phyloP scores from a whole-genome alignment of 2,113 vertebrate genomes.

The Scytalopus superciliaris region DNA sequence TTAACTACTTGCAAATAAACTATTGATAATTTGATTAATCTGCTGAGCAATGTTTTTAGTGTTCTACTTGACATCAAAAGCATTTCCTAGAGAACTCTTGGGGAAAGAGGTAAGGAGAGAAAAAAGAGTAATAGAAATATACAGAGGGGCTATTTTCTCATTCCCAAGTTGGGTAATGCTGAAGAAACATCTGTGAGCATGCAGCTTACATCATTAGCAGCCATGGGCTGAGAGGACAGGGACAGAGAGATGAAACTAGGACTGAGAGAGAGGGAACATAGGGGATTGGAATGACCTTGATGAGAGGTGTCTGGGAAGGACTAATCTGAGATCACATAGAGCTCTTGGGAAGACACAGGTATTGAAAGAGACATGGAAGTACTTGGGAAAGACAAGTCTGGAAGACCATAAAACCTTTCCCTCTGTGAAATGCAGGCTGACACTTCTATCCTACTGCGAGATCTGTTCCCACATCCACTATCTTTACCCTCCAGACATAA shows the following conservation, averaged over 20 bases:
- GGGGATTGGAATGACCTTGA: neutral
- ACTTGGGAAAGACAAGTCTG: neutral
- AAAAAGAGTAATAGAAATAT: neutral
- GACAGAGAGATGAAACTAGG: neutral
- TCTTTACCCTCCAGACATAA: neutral
- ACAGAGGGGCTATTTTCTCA: neutral
- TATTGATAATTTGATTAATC: neutral
- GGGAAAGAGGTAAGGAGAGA: neutral
- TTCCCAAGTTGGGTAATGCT: neutral
- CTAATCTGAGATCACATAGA: neutral
- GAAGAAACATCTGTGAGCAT: neutral
- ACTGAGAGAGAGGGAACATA: neutral
- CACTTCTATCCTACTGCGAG: neutral
- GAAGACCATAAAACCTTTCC: neutral
- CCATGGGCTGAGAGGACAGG: neutral
- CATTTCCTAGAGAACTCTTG: neutral
- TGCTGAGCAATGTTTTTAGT: neutral
- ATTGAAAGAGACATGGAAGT: neutral
- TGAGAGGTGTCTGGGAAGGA: neutral
- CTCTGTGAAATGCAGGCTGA: neutral
- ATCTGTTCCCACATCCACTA: neutral
- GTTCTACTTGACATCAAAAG: neutral
- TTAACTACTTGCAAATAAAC: neutral
- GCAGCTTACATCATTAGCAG: neutral
- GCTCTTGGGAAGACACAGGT: neutral